Conservation (phyloP, 2,113 vertebrate genomes). For the Oxyruncus cristatus region DNA sequence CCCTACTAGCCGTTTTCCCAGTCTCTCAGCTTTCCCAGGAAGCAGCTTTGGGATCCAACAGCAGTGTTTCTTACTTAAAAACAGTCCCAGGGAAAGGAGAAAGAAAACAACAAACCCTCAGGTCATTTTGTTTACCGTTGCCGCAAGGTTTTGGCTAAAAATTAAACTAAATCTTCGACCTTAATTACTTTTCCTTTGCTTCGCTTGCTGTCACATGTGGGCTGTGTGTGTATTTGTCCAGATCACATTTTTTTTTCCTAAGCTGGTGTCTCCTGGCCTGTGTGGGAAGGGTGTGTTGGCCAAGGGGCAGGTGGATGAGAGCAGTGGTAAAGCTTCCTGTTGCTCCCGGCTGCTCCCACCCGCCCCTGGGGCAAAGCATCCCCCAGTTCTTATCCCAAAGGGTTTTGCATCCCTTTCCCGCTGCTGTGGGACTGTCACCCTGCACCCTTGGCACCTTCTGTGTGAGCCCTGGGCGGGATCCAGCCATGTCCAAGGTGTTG, state of each 20-base stretch:
- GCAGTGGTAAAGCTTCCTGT: not conserved
- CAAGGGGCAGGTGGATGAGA: not conserved
- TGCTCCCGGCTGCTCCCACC: not conserved
- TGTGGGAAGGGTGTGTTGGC: not conserved
- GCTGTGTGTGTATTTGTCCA: not conserved
- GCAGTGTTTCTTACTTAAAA: not conserved
- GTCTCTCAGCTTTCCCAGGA: not conserved
- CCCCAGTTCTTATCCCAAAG: not conserved
- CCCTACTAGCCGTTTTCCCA: not conserved
- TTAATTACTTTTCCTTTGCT: not conserved
- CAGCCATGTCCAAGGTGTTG: fast-evolving
- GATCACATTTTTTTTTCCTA: not conserved
- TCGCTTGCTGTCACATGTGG: not conserved
- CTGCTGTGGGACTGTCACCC: fast-evolving
- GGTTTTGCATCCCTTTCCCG: not conserved
- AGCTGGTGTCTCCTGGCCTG: not conserved
- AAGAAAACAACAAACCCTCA: too few relatives aligned
- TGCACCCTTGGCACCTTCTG: not conserved
- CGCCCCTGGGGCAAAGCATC: not conserved
- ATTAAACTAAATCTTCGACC: constrained; percentile 19
- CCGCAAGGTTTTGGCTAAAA: constrained; percentile 16
- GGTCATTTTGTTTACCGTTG: not conserved
- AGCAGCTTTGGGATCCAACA: not conserved
- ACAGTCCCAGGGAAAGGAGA: fast-evolving
- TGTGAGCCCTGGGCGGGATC: not conserved